These are phyloP conservation scores for Drosophila mauritiana DNA, from an alignment of 1,140 invertebrate genomes.

Conservation along the genomic window DNA sequence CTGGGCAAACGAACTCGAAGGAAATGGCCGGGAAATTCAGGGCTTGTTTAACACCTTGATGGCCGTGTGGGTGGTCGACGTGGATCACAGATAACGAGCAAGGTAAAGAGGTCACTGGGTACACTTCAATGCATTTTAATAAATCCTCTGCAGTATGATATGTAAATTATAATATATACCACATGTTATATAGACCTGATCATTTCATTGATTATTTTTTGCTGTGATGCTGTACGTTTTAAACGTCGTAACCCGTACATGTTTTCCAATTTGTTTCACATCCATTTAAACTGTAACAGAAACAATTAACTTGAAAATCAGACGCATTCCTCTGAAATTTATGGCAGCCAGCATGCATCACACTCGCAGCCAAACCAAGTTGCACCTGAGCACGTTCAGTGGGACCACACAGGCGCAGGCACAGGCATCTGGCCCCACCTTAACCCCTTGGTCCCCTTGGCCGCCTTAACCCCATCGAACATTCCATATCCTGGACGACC, in stretches of 20 bases:
- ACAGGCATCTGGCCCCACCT: slow-evolving; percentile 31
- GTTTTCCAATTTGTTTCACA: background rate
- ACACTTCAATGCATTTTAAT: too few species aligned
- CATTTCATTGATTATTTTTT: too few species aligned
- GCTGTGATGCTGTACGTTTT: too few species aligned
- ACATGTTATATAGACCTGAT: background rate
- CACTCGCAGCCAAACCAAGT: slow-evolving; percentile 40
- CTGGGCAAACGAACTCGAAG: slow-evolving; percentile 44
- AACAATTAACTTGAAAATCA: slow-evolving; percentile 46
- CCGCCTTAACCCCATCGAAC: background rate
- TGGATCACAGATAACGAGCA: slow-evolving; percentile 34
- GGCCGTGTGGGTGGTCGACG: slow-evolving; percentile 55
- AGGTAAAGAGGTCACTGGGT: slow-evolving; percentile 27
- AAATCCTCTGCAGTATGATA: background rate
- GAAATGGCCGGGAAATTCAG: slow-evolving; percentile 30
- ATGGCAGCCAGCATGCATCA: slow-evolving; percentile 34
- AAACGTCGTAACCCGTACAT: background rate
- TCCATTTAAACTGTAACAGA: slow-evolving; percentile 14
- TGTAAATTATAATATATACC: background rate
- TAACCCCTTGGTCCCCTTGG: background rate
- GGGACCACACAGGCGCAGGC: slow-evolving; percentile 39
- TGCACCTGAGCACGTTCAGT: slow-evolving; percentile 38
- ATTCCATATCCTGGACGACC: slow-evolving; percentile 16
- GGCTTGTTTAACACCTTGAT: slow-evolving; percentile 65
- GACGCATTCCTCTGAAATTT: slow-evolving; percentile 22